Evolutionary conservation across 2,888 invertebrate genomes (phyloP).

Genomic region (Yponomeuta evonymella): DNA sequence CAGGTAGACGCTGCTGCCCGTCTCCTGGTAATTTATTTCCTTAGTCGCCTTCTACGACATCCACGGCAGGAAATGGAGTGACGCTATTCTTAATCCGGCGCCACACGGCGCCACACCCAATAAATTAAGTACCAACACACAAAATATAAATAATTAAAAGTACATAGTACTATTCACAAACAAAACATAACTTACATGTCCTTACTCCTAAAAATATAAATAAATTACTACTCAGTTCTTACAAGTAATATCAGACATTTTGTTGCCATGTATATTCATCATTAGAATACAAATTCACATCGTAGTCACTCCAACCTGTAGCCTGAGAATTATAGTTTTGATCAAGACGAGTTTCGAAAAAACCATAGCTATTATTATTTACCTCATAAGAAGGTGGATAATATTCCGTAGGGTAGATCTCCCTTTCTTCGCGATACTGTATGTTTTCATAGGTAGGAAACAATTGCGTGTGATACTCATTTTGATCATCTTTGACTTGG

Average conservation of each 20-base stretch:
- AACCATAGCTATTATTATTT: not conserved
- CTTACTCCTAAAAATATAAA: not conserved
- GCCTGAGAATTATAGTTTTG: conserved; percentile 5
- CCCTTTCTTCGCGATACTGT: conserved; percentile 12
- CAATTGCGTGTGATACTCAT: not conserved
- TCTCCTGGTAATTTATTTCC: no score
- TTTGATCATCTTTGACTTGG: not conserved
- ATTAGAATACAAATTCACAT: conserved; percentile 1
- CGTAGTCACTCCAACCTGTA: not conserved
- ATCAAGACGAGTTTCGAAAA: not conserved
- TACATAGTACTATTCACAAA: no score
- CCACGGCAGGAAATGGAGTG: no score
- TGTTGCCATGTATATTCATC: conserved; percentile 1
- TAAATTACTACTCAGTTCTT: not conserved
- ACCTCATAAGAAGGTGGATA: conserved; percentile 30
- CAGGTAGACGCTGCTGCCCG: no score
- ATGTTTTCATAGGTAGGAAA: not conserved
- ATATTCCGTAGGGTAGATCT: conserved; percentile 39
- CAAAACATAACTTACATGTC: no score
- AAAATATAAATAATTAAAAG: no score
- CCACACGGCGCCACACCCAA: no score
- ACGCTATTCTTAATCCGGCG: no score
- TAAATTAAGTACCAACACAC: no score
- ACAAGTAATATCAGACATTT: not conserved
- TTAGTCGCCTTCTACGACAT: no score